Conservation (phyloP, 1,140 invertebrate genomes). For the Coenobita brevimanus region DNA sequence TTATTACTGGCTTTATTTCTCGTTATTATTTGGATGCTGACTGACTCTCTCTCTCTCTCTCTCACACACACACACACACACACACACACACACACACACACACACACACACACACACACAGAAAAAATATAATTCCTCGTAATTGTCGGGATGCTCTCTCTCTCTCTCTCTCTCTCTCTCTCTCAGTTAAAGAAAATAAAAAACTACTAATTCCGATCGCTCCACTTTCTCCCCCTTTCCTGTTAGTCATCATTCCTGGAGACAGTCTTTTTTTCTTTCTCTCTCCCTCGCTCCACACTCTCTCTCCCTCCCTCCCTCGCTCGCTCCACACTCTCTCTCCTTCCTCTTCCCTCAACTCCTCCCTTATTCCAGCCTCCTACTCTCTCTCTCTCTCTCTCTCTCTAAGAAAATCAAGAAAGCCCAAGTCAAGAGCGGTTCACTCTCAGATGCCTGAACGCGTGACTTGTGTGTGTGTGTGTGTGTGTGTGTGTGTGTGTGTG, state of each 20-base stretch:
- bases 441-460: neutral
- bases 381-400: neutral
- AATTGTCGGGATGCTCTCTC: neutral
- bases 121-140: neutral
- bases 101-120: too few species aligned
- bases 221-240: neutral
- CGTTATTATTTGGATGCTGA: too few species aligned
- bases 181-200: too few species aligned
- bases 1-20: neutral
- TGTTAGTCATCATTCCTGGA: too few species aligned
- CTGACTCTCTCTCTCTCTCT: neutral
- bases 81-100: neutral
- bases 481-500: too few species aligned
- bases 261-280: neutral
- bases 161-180: neutral
- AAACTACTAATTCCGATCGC: neutral
- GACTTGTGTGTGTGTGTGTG: conserved; percentile 3
- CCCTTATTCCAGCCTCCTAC: neutral
- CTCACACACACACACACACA: neutral
- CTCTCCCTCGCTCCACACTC: neutral
- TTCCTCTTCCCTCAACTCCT: neutral
- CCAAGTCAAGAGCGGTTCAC: neutral
- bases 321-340: too few species aligned
- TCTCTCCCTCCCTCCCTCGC: neutral
- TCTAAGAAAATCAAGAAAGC: neutral